Percentiles rank a stretch among this genome's conserved stretches.
Evolutionary conservation across 1,140 invertebrate genomes (phyloP).

Genomic region (Oncopodura yosiiana): DNA sequence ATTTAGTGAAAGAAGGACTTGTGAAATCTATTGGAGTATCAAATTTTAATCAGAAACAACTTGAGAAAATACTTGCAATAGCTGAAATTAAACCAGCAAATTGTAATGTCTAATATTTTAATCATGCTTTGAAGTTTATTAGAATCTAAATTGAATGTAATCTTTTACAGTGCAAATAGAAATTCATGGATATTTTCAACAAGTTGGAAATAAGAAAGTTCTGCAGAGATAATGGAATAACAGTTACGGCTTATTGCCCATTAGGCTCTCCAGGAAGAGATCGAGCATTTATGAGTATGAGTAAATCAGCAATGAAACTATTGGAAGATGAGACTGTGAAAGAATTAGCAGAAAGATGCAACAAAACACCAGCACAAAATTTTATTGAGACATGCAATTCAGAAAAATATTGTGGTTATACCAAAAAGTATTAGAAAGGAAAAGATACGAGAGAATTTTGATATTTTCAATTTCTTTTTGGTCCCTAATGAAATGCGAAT

Average conservation of each 20-base stretch:
- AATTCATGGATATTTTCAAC: no score
- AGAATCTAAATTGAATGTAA: no score
- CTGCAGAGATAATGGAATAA: no score
- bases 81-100: conserved; percentile 43
- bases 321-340: conserved; percentile 55
- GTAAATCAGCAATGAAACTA: conserved; percentile 15
- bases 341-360: conserved; percentile 55
- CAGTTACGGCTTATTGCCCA: no score
- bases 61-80: conserved; percentile 42
- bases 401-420: conserved; percentile 62
- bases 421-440: conserved; percentile 68
- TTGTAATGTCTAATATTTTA: no score
- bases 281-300: no score
- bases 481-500: conserved; percentile 8
- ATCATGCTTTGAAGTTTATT: no score
- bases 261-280: conserved; percentile 41
- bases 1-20: conserved; percentile 59
- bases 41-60: conserved; percentile 50
- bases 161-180: no score
- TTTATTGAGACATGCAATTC: conserved; percentile 61
- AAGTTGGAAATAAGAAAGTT: no score
- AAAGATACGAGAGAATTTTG: conserved; percentile 55
- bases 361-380: conserved; percentile 67
- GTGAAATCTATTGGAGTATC: conserved; percentile 49
- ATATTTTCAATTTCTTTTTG: conserved; percentile 22